Base-by-base conservation (phyloP, 2,797 vertebrate genomes). In the Salarias fasciatus region DNA sequence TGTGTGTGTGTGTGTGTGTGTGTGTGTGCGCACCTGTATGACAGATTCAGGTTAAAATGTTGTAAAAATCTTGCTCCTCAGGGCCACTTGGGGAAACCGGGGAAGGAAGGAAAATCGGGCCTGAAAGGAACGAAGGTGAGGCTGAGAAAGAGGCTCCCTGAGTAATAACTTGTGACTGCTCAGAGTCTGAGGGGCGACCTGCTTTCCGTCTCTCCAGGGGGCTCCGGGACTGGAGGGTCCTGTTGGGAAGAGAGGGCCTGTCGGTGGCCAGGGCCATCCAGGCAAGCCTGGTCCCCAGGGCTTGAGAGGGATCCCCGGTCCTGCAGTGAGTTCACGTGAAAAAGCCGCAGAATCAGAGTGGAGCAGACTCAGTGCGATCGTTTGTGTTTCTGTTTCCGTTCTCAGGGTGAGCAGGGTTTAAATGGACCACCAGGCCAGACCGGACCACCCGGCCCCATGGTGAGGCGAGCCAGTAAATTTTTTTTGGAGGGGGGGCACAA, bases 331-430 rank as follows among this genome's bases (percentile, higher is more conserved):
- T 92, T 70, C 48, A 9, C 29, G 45, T 38, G 44, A 6, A 5
- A 29, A 68, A 5, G 42, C 14, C 3, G 9, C 11, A 56, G 5
- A 14, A 55, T 29, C 0, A 56, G 30, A 13, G 6, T 2, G 3
- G 44, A 55, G 49, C 56, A 56, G 1, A 38, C 28, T 2, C 11
- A 36, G 10, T 40, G 47, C 0, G 46, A 5, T 44, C 0, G 42
- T 40, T 50, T 67, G 1, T 48, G 3, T 69, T 8, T 77, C 1
- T 56, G 13, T 71, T 8, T 71, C 1, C 69, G 8, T 0, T 35
- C 89, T 88, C 72, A 99, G 98, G 98, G 98, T 50, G 98, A 99
- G 68, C 97, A 99, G 91, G 98, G 98, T 58, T 91, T 98, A 49
- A 97, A 95, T 0, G 98, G 98, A 77, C 93, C 97, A 0, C 94